phyloP scores from a whole-genome alignment of 1,140 invertebrate species.

The Microplitis demolitor region DNA sequence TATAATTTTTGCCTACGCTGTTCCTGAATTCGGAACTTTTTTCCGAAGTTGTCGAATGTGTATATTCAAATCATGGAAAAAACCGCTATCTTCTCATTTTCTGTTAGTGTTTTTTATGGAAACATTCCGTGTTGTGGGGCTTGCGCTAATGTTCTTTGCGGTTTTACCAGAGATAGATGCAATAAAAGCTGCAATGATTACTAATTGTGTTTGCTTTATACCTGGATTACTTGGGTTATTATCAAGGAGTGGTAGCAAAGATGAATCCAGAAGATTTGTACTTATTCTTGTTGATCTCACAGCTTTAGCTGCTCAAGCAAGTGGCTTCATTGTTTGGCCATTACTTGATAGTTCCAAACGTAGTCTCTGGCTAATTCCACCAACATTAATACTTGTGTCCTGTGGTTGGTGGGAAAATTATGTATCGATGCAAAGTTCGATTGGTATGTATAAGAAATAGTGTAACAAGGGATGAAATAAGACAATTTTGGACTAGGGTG shows the following conservation, averaged over 20 bases:
- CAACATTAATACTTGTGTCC: slow-evolving; percentile 83
- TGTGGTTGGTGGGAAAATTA: slow-evolving; percentile 98
- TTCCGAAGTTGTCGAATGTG: slow-evolving; percentile 86
- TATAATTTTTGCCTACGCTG: slow-evolving; percentile 81
- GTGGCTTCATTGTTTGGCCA: slow-evolving; percentile 89
- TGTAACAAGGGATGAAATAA: too few species aligned
- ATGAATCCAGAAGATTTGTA: slow-evolving; percentile 76
- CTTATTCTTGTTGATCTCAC: slow-evolving; percentile 83
- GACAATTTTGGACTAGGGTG: too few species aligned
- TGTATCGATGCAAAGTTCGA: slow-evolving; percentile 79
- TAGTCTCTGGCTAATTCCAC: slow-evolving; percentile 81
- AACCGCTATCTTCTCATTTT: slow-evolving; percentile 68
- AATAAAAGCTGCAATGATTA: slow-evolving; percentile 90
- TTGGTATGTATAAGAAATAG: slow-evolving; percentile 62
- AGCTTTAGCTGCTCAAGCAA: slow-evolving; percentile 83
- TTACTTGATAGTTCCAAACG: slow-evolving; percentile 71
- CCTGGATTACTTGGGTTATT: slow-evolving; percentile 81
- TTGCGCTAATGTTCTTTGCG: slow-evolving; percentile 83
- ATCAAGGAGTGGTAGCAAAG: slow-evolving; percentile 74
- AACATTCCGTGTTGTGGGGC: slow-evolving; percentile 82
- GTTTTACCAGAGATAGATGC: slow-evolving; percentile 90
- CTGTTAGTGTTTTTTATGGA: slow-evolving; percentile 80
- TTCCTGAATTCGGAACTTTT: slow-evolving; percentile 86
- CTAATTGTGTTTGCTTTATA: slow-evolving; percentile 90
- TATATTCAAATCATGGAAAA: slow-evolving; percentile 85